Evolutionary conservation across 2,797 vertebrate genomes (phyloP).

Genomic region (Hoplostethus atlanticus): DNA sequence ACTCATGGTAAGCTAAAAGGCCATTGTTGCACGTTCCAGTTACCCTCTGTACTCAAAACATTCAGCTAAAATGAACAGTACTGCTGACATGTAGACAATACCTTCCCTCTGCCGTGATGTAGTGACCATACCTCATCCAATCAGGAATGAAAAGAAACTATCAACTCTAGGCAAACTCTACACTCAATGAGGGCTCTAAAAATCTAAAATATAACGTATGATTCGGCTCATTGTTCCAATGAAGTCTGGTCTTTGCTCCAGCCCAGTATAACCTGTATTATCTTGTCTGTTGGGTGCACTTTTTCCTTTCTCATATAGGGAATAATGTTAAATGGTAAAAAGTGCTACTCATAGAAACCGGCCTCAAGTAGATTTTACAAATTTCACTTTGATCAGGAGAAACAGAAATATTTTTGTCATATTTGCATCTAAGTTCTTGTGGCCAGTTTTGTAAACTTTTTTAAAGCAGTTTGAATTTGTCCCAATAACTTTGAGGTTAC

Average conservation of each 20-base stretch:
- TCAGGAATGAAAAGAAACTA: not conserved
- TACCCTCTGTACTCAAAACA: slow-evolving; percentile 1
- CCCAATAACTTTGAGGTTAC: slow-evolving; percentile 65
- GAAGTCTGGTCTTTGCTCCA: slow-evolving; percentile 4
- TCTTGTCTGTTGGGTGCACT: slow-evolving; percentile 49
- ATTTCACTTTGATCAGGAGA: slow-evolving; percentile 48
- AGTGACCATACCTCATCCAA: slow-evolving; percentile 50
- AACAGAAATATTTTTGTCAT: not conserved
- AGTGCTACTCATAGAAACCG: slow-evolving; percentile 29
- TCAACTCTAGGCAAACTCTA: not conserved
- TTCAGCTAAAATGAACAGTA: not conserved
- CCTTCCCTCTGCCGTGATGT: slow-evolving; percentile 46
- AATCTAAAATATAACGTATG: not conserved
- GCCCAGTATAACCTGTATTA: slow-evolving; percentile 11
- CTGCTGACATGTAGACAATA: slow-evolving; percentile 30
- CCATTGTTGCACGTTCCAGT: slow-evolving; percentile 79
- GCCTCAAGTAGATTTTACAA: slow-evolving; percentile 33
- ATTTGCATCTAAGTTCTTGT: slow-evolving; percentile 29
- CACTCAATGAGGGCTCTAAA: not conserved
- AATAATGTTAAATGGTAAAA: slow-evolving; percentile 44
- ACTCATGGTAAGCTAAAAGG: slow-evolving; percentile 94
- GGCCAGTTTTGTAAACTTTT: slow-evolving; percentile 60
- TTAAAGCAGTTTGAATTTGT: slow-evolving; percentile 68
- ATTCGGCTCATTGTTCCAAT: not conserved
- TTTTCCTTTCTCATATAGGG: slow-evolving; percentile 49